Percentiles rank a stretch among this genome's conserved stretches.
phyloP scores from a whole-genome alignment of 2,888 invertebrate genomes.

The Aradus depressus region DNA sequence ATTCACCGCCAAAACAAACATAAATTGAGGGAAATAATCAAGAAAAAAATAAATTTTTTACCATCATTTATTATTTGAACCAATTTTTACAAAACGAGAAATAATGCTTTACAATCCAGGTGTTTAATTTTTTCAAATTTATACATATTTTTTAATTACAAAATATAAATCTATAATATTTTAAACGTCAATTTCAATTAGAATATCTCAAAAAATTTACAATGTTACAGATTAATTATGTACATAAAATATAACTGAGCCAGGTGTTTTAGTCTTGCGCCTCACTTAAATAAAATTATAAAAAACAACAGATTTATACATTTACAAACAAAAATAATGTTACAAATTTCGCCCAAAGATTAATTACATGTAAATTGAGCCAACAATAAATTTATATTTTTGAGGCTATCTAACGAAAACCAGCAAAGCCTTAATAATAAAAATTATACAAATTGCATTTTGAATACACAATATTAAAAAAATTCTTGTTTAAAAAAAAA shows the following conservation, averaged over 20 bases:
- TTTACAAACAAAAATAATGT: slow-evolving; percentile 14
- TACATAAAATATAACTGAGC: slow-evolving; percentile 11
- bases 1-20: no score
- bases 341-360: slow-evolving; percentile 1
- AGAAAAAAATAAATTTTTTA: no score
- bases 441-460: neutral
- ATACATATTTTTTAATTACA: no score
- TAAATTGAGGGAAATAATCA: no score
- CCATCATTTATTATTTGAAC: no score
- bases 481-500: no score
- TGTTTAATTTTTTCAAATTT: no score
- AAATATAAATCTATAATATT: no score
- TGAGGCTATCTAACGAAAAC: neutral
- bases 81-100: no score
- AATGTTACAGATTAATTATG: slow-evolving; percentile 12
- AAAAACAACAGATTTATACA: slow-evolving; percentile 9
- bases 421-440: neutral
- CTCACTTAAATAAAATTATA: slow-evolving; percentile 4
- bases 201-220: slow-evolving; percentile 16
- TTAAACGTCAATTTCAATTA: no score
- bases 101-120: no score
- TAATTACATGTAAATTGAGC: slow-evolving; percentile 3
- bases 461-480: neutral
- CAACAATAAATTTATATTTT: slow-evolving; percentile 4
- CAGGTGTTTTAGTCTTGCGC: slow-evolving; percentile 10